Percentiles rank a stretch among this genome's conserved stretches.
These are phyloP conservation scores for Sylvia borin DNA, from an alignment of 2,797 vertebrate genomes.

Conservation along the genomic window DNA sequence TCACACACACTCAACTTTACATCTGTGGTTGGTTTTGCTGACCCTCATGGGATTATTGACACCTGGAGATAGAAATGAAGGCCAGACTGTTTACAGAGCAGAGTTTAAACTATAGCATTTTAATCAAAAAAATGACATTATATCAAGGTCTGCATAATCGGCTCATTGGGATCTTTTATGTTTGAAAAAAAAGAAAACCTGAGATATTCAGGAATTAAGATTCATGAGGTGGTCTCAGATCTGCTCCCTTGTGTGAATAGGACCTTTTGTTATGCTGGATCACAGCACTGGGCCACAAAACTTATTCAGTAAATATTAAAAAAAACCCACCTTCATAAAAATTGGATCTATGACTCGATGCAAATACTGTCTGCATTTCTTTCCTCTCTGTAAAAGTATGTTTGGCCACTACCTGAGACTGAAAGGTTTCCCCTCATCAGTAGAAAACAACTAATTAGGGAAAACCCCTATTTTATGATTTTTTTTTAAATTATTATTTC, in stretches of 20 bases:
- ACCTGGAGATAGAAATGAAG: background rate
- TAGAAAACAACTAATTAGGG: background rate
- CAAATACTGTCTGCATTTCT: background rate
- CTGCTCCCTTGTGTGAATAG: background rate
- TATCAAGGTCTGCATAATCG: background rate
- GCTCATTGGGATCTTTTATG: background rate
- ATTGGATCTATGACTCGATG: background rate
- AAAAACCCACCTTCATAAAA: background rate
- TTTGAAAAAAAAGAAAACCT: background rate
- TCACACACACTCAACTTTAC: background rate
- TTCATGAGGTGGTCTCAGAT: background rate
- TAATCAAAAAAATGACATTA: background rate
- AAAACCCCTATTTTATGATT: accelerated
- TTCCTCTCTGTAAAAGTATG: background rate
- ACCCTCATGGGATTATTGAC: background rate
- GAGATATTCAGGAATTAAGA: slow-evolving; percentile 11
- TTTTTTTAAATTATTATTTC: accelerated
- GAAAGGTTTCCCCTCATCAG: background rate
- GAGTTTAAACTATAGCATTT: background rate
- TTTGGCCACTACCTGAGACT: background rate
- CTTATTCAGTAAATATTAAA: background rate
- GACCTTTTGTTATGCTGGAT: background rate
- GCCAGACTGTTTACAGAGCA: background rate
- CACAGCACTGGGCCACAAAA: background rate
- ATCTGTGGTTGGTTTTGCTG: background rate